Conservation (phyloP, 2,113 vertebrate species). For the Hepsetus odoe region DNA sequence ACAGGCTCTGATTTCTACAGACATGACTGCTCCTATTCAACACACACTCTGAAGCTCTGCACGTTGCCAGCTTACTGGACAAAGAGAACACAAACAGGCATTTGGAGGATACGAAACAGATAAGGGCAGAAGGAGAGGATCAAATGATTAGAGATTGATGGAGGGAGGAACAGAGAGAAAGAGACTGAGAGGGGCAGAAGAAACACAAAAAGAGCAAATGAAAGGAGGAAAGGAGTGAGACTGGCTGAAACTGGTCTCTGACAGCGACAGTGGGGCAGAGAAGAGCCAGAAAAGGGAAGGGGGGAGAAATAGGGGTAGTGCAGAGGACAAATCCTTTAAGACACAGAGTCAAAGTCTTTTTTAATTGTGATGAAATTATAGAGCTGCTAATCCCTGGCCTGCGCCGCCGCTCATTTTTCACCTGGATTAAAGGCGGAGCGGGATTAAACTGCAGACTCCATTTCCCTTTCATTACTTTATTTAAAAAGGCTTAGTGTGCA, state of each 20-base stretch:
- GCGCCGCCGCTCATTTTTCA: constrained; percentile 73
- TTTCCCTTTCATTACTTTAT: constrained; percentile 67
- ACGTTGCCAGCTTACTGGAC: constrained; percentile 73
- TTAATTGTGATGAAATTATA: constrained; percentile 82
- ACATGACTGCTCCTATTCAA: constrained; percentile 77
- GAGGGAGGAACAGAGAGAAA: constrained; percentile 34
- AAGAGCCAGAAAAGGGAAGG: constrained; percentile 17
- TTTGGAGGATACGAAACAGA: constrained; percentile 46
- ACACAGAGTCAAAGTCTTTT: constrained; percentile 74
- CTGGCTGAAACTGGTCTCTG: constrained; percentile 18
- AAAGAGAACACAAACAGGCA: constrained; percentile 52
- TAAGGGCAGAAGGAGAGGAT: constrained; percentile 16
- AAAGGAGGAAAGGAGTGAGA: constrained; percentile 4
- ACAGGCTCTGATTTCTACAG: constrained; percentile 73
- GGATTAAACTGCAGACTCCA: constrained; percentile 69
- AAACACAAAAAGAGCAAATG: constrained; percentile 28
- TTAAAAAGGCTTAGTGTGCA: constrained; percentile 63
- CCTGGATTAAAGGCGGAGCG: constrained; percentile 72
- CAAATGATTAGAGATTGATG: constrained; percentile 28
- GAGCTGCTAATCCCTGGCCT: constrained; percentile 71
- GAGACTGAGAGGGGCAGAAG: constrained; percentile 10
- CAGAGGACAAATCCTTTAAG: constrained; percentile 64
- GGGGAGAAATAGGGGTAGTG: constrained; percentile 30
- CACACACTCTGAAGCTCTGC: constrained; percentile 44
- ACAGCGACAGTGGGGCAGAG: constrained; percentile 31